A percentile compares a stretch with the other conserved stretches of the same genome.
These are phyloP conservation scores for Metalampra italica DNA, from an alignment of 2,888 invertebrate genomes.

Conservation along the genomic window DNA sequence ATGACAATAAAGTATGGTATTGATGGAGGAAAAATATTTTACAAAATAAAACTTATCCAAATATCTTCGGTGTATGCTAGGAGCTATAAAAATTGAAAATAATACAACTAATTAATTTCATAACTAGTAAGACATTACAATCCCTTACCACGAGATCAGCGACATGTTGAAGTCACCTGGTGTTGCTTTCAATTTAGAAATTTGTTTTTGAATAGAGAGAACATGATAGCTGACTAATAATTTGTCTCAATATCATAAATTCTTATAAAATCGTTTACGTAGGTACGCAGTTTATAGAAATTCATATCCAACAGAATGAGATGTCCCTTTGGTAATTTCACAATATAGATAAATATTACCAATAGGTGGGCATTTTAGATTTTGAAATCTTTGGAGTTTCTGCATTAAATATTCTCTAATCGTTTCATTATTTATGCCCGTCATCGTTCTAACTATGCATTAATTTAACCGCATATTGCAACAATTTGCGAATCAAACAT, in stretches of 20 bases:
- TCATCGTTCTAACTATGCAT: conserved; percentile 68
- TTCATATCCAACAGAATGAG: conserved; percentile 18
- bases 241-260: no score
- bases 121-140: conserved; percentile 77
- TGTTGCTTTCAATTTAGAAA: conserved; percentile 31
- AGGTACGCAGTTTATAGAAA: not conserved
- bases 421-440: conserved; percentile 60
- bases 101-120: conserved; percentile 79
- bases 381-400: conserved; percentile 71
- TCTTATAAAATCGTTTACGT: no score
- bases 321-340: conserved; percentile 60
- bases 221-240: no score
- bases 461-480: conserved; percentile 74
- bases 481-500: conserved; percentile 77
- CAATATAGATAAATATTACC: conserved; percentile 58
- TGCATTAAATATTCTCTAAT: conserved; percentile 49
- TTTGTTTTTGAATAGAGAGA: not conserved
- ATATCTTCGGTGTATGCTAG: conserved; percentile 79
- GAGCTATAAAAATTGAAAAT: conserved; percentile 79
- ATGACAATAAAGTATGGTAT: conserved; percentile 60
- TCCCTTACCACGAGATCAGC: conserved; percentile 79
- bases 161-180: conserved; percentile 66
- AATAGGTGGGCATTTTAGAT: conserved; percentile 68
- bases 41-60: conserved; percentile 78
- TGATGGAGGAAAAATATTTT: conserved; percentile 77